Percentiles rank a stretch among this genome's conserved stretches.
Evolutionary conservation across 2,888 invertebrate species (phyloP).

Genomic region (Stenichneumon culpator): DNA sequence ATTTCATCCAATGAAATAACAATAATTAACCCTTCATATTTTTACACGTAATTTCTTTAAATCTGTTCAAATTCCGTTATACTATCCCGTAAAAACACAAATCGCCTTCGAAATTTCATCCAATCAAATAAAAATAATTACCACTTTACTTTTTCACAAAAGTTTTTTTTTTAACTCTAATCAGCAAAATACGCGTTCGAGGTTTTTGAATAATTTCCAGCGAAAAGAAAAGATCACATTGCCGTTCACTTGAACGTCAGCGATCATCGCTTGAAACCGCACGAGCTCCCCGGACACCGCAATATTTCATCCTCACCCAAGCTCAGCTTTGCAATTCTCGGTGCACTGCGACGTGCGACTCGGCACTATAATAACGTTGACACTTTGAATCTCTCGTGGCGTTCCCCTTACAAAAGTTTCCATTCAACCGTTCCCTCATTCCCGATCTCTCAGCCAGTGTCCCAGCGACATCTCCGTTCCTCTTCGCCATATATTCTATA

Average conservation of each 20-base stretch:
- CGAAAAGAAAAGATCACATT: neutral
- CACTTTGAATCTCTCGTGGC: slow-evolving; percentile 74
- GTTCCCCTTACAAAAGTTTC: slow-evolving; percentile 31
- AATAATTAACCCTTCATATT: neutral
- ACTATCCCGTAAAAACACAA: neutral
- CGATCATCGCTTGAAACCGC: neutral
- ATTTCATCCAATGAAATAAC: neutral
- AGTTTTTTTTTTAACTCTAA: neutral
- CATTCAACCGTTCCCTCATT: slow-evolving; percentile 11
- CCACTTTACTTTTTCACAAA: no score
- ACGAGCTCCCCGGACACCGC: neutral
- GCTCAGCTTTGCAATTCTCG: neutral
- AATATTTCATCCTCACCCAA: neutral
- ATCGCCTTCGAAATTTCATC: neutral
- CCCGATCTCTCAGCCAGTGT: neutral
- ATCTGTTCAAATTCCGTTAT: no score
- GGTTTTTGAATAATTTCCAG: neutral
- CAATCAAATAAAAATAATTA: no score
- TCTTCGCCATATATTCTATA: slow-evolving; percentile 3
- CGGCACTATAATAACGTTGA: slow-evolving; percentile 74
- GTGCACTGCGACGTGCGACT: slow-evolving; percentile 64
- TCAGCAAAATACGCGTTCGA: neutral
- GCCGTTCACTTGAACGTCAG: neutral
- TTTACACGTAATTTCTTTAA: neutral
- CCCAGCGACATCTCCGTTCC: neutral